Percentiles rank a stretch among this genome's conserved stretches.
Evolutionary conservation across 2,797 vertebrate genomes (phyloP).

Genomic region (Kryptolebias ocellatus): DNA sequence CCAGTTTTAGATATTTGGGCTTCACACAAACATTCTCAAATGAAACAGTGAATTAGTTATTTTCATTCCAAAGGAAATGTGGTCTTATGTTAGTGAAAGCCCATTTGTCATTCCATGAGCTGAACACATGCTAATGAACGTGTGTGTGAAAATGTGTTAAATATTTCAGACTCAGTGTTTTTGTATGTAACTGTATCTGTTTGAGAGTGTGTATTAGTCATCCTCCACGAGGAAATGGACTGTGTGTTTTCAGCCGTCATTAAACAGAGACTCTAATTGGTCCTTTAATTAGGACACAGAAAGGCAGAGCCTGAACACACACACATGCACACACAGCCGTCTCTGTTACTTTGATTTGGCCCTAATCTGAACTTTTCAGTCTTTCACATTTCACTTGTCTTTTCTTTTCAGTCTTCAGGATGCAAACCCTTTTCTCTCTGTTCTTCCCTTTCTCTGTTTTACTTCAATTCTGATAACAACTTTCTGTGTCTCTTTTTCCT

Average conservation of each 20-base stretch:
- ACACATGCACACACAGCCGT: constrained; percentile 18
- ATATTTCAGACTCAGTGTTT: constrained; percentile 22
- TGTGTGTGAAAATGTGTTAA: constrained; percentile 22
- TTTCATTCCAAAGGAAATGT: constrained; percentile 42
- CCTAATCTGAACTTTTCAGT: constrained; percentile 42
- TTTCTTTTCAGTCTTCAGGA: not conserved
- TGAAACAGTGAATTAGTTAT: constrained; percentile 23
- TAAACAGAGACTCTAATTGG: constrained; percentile 64
- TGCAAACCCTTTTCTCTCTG: not conserved
- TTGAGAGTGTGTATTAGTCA: constrained; percentile 46
- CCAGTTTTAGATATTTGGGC: constrained; percentile 42
- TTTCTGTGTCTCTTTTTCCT: not conserved
- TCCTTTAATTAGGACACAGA: constrained; percentile 68
- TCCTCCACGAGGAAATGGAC: constrained; percentile 57
- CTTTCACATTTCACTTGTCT: constrained; percentile 18
- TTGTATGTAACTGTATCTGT: constrained; percentile 36
- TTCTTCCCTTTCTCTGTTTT: not conserved
- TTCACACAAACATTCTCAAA: not conserved
- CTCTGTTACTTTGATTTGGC: constrained; percentile 36
- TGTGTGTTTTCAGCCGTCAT: constrained; percentile 56
- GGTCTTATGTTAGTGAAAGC: constrained; percentile 33
- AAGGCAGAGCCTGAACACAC: constrained; percentile 40
- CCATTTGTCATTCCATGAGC: constrained; percentile 27
- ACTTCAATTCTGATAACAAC: not conserved
- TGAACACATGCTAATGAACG: constrained; percentile 32